A percentile compares a stretch with the other conserved stretches of the same genome.
Conservation (phyloP, 2,113 vertebrate species). For the Neogobius melanostomus region DNA sequence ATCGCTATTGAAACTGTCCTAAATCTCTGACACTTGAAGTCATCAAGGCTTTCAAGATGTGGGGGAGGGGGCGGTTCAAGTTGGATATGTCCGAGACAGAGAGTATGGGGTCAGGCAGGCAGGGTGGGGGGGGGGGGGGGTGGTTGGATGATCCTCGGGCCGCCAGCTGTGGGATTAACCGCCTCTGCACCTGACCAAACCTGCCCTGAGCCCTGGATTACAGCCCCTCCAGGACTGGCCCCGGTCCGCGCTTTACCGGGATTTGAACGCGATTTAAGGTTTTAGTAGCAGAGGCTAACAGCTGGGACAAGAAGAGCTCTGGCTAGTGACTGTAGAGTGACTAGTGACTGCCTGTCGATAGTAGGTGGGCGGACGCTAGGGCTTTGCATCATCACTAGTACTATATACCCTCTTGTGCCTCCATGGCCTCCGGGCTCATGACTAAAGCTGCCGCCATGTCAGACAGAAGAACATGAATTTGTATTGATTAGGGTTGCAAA, state of each 20-base stretch:
- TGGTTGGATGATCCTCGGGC: slow-evolving; percentile 31
- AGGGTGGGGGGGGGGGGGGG: slow-evolving; percentile 37
- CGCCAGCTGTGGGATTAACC: slow-evolving; percentile 57
- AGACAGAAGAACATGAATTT: too few species aligned
- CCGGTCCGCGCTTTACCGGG: slow-evolving; percentile 68
- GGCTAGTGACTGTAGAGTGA: slow-evolving; percentile 39
- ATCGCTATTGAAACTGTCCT: too few species aligned
- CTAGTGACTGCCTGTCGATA: too few species aligned
- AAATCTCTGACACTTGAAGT: too few species aligned
- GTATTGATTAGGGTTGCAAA: too few species aligned
- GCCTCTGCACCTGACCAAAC: slow-evolving; percentile 67
- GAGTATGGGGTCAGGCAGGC: neutral
- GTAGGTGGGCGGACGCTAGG: too few species aligned
- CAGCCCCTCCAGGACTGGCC: slow-evolving; percentile 55
- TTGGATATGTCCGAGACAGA: neutral
- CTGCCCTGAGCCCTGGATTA: slow-evolving; percentile 58
- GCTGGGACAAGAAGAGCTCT: slow-evolving; percentile 65
- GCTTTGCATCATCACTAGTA: too few species aligned
- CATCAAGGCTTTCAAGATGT: too few species aligned
- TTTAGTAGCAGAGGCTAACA: slow-evolving; percentile 63
- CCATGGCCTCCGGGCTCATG: too few species aligned
- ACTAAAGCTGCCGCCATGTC: too few species aligned
- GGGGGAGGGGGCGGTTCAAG: too few species aligned
- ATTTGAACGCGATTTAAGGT: slow-evolving; percentile 71
- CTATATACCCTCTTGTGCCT: too few species aligned